Percentiles rank a stretch among this genome's conserved stretches.
phyloP scores from a whole-genome alignment of 2,113 vertebrate species.

The Falcunculus frontatus region DNA sequence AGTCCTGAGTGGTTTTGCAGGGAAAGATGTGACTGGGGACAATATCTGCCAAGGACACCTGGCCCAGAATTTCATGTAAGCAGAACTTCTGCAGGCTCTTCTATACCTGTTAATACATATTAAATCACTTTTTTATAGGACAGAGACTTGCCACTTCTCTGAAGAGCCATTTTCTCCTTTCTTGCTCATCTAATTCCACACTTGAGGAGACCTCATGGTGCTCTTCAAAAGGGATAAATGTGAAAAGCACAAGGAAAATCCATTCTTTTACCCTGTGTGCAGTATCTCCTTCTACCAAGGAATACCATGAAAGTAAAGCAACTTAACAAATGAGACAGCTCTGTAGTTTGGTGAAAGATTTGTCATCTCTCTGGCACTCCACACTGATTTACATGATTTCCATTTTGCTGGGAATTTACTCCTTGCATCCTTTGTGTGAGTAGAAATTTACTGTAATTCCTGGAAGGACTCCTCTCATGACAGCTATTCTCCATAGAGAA shows the following conservation, averaged over 20 bases:
- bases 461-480: neutral
- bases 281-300: neutral
- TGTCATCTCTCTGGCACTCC: neutral
- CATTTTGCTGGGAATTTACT: neutral
- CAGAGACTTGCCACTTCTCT: neutral
- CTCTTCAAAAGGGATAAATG: neutral
- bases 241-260: neutral
- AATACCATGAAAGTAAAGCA: neutral
- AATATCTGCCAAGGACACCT: neutral
- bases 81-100: neutral
- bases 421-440: neutral
- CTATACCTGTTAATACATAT: neutral
- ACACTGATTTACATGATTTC: neutral
- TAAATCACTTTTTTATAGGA: neutral
- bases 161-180: neutral
- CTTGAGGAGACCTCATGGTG: rapidly evolving
- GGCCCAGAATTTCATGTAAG: neutral
- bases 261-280: neutral
- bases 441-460: neutral
- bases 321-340: neutral
- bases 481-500: neutral
- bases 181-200: neutral
- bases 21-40: neutral
- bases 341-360: neutral
- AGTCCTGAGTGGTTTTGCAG: neutral